Percentiles rank a stretch among this genome's conserved stretches.
These are phyloP conservation scores for Polydrusus tereticollis DNA, from an alignment of 2,888 invertebrate species.

Conservation along the genomic window DNA sequence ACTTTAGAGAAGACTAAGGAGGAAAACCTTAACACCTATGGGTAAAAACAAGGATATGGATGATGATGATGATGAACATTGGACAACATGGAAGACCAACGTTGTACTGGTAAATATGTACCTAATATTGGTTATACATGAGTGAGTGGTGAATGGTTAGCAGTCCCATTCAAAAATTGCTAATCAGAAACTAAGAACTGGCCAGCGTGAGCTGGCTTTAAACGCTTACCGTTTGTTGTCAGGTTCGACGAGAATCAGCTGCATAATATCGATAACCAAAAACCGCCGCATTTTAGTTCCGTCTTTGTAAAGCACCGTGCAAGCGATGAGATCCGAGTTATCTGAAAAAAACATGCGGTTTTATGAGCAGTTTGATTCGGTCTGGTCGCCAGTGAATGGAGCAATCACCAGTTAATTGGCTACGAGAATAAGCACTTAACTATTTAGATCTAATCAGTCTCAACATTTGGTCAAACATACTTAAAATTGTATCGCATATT, in stretches of 20 bases:
- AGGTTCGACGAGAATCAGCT: conserved; percentile 97
- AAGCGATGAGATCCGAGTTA: conserved; percentile 97
- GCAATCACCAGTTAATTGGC: conserved; percentile 55
- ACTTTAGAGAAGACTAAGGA: too few relatives aligned
- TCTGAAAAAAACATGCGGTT: conserved; percentile 73
- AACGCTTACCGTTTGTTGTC: conserved; percentile 79
- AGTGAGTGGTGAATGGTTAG: too few relatives aligned
- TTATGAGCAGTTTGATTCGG: conserved; percentile 54
- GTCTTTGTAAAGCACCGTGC: conserved; percentile 92
- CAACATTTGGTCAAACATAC: neutral
- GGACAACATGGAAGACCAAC: too few relatives aligned
- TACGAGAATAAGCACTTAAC: neutral
- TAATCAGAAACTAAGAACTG: too few relatives aligned
- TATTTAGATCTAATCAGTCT: neutral
- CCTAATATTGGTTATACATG: too few relatives aligned
- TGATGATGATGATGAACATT: too few relatives aligned
- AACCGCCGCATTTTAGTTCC: conserved; percentile 92
- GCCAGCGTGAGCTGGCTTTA: too few relatives aligned
- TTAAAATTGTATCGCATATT: too few relatives aligned
- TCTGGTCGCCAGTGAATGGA: conserved; percentile 51
- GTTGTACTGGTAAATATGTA: too few relatives aligned
- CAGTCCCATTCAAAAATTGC: too few relatives aligned
- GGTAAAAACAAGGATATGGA: too few relatives aligned
- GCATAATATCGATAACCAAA: conserved; percentile 94
- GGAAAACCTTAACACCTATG: too few relatives aligned